phyloP scores from a whole-genome alignment of 2,888 invertebrate genomes.

The Nomada ferruginata region DNA sequence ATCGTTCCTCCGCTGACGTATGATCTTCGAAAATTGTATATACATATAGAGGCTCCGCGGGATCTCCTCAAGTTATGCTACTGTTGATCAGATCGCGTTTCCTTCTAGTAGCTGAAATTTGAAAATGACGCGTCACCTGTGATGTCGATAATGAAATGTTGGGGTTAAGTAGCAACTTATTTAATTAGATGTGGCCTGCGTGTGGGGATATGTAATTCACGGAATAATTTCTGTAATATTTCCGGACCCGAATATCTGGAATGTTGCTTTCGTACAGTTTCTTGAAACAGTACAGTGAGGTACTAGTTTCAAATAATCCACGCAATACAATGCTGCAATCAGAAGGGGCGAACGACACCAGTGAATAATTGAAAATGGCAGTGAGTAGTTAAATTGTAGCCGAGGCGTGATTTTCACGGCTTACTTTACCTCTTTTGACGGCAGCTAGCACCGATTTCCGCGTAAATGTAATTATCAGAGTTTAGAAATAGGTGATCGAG shows the following conservation, averaged over 20 bases:
- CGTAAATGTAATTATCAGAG: slow-evolving; percentile 10
- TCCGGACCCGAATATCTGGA: neutral
- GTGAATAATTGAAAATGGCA: neutral
- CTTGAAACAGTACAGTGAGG: neutral
- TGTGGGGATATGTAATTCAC: neutral
- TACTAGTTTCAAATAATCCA: too few relatives aligned
- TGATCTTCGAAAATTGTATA: slow-evolving; percentile 12
- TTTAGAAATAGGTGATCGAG: slow-evolving; percentile 36
- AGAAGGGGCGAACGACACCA: too few relatives aligned
- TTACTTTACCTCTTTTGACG: neutral
- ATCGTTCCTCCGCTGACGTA: neutral
- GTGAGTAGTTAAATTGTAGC: neutral
- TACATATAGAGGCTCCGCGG: slow-evolving; percentile 5
- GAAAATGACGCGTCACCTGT: slow-evolving; percentile 12
- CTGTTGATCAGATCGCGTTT: neutral
- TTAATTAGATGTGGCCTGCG: neutral
- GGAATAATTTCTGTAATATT: neutral
- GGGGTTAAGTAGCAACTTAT: neutral
- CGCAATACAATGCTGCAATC: too few relatives aligned
- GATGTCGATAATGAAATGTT: neutral
- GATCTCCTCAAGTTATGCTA: slow-evolving; percentile 20
- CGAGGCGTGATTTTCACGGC: slow-evolving; percentile 25
- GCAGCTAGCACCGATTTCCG: neutral
- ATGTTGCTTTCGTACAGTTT: neutral
- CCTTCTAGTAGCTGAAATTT: neutral